Percentiles rank a stretch among this genome's conserved stretches.
These are phyloP conservation scores for Threskiornis aethiopicus DNA, from an alignment of 2,797 vertebrate genomes.

Conservation along the genomic window DNA sequence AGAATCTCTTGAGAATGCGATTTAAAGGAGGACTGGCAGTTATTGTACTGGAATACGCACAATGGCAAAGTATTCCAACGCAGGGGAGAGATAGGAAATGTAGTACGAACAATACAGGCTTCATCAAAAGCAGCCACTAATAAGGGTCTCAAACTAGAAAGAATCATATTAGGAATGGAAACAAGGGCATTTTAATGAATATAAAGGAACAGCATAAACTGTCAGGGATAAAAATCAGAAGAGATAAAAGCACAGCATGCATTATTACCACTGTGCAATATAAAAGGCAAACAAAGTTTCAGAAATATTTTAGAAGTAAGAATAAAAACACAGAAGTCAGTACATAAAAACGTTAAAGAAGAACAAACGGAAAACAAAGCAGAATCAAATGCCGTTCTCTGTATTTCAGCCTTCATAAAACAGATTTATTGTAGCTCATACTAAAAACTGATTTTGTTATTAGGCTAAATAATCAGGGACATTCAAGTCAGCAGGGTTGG, in stretches of 20 bases:
- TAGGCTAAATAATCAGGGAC: background rate
- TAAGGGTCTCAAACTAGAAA: constrained; percentile 53
- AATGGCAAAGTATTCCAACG: background rate
- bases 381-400: background rate
- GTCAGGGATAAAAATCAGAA: constrained; percentile 56
- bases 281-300: constrained; percentile 61
- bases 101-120: background rate
- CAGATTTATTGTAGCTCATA: background rate
- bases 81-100: constrained; percentile 20
- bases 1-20: background rate
- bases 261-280: constrained; percentile 45
- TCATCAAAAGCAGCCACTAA: constrained; percentile 59
- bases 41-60: background rate
- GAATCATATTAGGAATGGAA: constrained; percentile 50
- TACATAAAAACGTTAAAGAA: background rate
- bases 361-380: constrained; percentile 10
- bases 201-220: constrained; percentile 59
- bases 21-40: constrained; percentile 20
- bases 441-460: background rate
- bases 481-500: background rate
- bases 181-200: constrained; percentile 60
- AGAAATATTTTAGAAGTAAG: constrained; percentile 52
- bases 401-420: background rate
- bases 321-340: constrained; percentile 20
- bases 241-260: constrained; percentile 63